A percentile compares a stretch with the other conserved stretches of the same genome.
phyloP scores from a whole-genome alignment of 2,113 vertebrate species.

The Zosterops hypoxanthus region DNA sequence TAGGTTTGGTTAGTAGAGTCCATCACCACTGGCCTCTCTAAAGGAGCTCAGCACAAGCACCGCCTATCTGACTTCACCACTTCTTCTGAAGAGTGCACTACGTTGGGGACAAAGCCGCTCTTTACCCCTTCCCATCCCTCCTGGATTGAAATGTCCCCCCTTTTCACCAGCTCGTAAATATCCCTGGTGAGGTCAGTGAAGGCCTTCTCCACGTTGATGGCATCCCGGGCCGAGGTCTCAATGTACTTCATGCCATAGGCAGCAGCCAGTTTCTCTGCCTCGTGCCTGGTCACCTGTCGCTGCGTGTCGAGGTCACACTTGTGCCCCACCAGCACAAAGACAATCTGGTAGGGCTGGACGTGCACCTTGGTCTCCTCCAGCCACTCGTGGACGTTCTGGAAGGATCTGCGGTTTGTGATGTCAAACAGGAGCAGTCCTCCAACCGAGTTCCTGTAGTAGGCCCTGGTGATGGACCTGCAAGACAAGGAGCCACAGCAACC shows the following conservation, averaged over 20 bases:
- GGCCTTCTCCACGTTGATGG: slow-evolving; percentile 96
- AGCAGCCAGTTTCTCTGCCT: slow-evolving; percentile 93
- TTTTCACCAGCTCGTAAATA: slow-evolving; percentile 93
- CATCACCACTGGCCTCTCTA: slow-evolving; percentile 40
- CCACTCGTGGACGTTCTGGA: slow-evolving; percentile 94
- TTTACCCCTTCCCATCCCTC: slow-evolving; percentile 98
- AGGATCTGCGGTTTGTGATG: slow-evolving; percentile 96
- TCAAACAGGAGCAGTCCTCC: slow-evolving; percentile 96
- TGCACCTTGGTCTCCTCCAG: slow-evolving; percentile 93
- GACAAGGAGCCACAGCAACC: background rate
- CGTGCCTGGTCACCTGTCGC: slow-evolving; percentile 91
- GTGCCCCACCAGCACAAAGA: slow-evolving; percentile 95
- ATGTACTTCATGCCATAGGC: slow-evolving; percentile 93
- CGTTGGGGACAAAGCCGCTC: slow-evolving; percentile 95
- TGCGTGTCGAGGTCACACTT: slow-evolving; percentile 95
- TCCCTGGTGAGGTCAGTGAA: slow-evolving; percentile 95
- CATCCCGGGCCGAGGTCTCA: slow-evolving; percentile 93
- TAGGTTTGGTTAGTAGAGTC: slow-evolving; percentile 67
- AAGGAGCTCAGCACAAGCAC: slow-evolving; percentile 88
- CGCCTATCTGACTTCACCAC: slow-evolving; percentile 90
- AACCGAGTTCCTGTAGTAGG: slow-evolving; percentile 97
- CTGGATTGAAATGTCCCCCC: slow-evolving; percentile 94
- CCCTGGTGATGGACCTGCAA: slow-evolving; percentile 88
- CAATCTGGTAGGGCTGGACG: slow-evolving; percentile 93
- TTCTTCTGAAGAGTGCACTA: slow-evolving; percentile 94